A percentile compares a stretch with the other conserved stretches of the same genome.
phyloP scores from a whole-genome alignment of 2,113 vertebrate genomes.

The Piaya cayana region DNA sequence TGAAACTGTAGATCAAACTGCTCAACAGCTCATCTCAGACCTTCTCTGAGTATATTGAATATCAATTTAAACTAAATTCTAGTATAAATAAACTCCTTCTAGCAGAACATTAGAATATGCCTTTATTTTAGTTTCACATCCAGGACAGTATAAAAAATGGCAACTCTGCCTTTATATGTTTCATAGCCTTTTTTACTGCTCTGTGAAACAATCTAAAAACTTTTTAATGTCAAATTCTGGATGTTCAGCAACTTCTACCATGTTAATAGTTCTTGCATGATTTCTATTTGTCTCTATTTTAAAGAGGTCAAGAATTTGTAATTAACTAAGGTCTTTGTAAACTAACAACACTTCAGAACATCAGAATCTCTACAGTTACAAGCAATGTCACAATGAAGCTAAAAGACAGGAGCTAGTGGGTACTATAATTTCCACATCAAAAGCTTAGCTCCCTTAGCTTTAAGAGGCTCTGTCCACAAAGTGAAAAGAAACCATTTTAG shows the following conservation, averaged over 20 bases:
- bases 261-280: constrained; percentile 15
- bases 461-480: not conserved
- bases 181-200: constrained; percentile 48
- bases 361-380: constrained; percentile 55
- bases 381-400: constrained; percentile 23
- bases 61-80: constrained; percentile 51
- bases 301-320: constrained; percentile 53
- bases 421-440: not conserved
- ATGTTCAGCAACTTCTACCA: constrained; percentile 48
- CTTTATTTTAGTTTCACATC: constrained; percentile 15
- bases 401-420: constrained; percentile 27
- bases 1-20: not conserved
- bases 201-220: constrained; percentile 50
- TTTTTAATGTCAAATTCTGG: constrained; percentile 29
- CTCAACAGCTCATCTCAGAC: not conserved
- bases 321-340: constrained; percentile 59
- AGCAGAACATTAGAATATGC: not conserved
- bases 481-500: constrained; percentile 5
- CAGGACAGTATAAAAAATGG: constrained; percentile 29
- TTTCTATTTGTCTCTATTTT: constrained; percentile 56
- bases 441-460: constrained; percentile 12
- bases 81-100: constrained; percentile 7
- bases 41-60: not conserved
- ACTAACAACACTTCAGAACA: constrained; percentile 50
- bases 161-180: constrained; percentile 47